Evolutionary conservation across 2,888 invertebrate genomes (phyloP).

Genomic region (Sipunculus nudus): DNA sequence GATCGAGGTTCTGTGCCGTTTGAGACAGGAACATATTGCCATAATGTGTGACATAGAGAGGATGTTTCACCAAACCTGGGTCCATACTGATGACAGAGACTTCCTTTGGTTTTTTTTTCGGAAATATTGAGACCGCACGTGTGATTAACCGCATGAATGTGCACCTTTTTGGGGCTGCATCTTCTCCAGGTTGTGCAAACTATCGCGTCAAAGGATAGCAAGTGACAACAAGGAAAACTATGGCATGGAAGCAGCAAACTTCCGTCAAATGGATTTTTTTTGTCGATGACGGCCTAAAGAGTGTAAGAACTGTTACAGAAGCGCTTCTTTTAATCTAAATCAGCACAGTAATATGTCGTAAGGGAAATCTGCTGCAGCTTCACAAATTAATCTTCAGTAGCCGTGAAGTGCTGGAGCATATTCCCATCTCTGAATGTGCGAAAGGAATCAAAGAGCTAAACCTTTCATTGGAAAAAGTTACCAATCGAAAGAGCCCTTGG

Average conservation of each 20-base stretch:
- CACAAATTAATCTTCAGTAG: conserved; percentile 34
- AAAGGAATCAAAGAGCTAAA: conserved; percentile 19
- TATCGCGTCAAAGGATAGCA: conserved; percentile 7
- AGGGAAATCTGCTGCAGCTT: conserved; percentile 30
- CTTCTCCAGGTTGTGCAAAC: conserved; percentile 18
- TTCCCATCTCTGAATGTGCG: conserved; percentile 27
- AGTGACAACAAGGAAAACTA: background rate
- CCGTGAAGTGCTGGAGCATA: conserved; percentile 27
- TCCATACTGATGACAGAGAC: conserved; percentile 13
- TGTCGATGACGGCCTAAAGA: conserved; percentile 35
- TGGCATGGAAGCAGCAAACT: conserved; percentile 15
- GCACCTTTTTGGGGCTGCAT: conserved; percentile 12
- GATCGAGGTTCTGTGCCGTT: conserved; percentile 21
- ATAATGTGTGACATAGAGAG: conserved; percentile 30
- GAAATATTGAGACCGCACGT: conserved; percentile 1
- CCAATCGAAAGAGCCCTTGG: conserved; percentile 23
- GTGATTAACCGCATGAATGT: conserved; percentile 16
- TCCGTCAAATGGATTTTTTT: conserved; percentile 27
- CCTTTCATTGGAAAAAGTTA: conserved; percentile 14
- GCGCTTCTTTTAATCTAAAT: conserved; percentile 15
- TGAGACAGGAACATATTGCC: conserved; percentile 23
- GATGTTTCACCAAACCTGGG: conserved; percentile 30
- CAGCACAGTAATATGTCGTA: conserved; percentile 9
- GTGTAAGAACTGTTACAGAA: conserved; percentile 6
- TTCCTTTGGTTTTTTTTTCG: conserved; percentile 26